Percentiles rank a stretch among this genome's conserved stretches.
Evolutionary conservation across 2,888 invertebrate species (phyloP).

Genomic region (Xestia rhomboidea): DNA sequence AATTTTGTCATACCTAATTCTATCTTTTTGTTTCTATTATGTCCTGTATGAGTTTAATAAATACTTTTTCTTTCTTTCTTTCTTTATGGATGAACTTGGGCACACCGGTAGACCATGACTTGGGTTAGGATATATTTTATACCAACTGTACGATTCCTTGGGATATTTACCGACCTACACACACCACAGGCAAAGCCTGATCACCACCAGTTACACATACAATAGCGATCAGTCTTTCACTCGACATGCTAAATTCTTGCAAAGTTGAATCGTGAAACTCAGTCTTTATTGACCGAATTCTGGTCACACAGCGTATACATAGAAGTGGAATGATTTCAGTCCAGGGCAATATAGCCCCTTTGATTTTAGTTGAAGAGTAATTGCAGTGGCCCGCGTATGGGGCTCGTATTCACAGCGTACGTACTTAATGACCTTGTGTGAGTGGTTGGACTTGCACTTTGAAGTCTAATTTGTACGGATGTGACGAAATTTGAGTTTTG

Average conservation of each 20-base stretch:
- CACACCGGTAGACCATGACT: not conserved
- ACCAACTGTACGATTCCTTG: not conserved
- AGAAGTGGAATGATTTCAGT: slow-evolving; percentile 51
- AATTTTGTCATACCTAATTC: too few relatives aligned
- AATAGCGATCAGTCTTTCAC: not conserved
- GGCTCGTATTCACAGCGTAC: slow-evolving; percentile 49
- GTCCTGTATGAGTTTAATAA: too few relatives aligned
- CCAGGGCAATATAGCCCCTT: slow-evolving; percentile 57
- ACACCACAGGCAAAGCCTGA: not conserved
- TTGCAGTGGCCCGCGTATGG: slow-evolving; percentile 46
- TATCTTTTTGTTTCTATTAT: too few relatives aligned
- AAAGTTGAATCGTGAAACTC: slow-evolving; percentile 7
- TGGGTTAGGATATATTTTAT: not conserved
- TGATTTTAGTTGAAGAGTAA: slow-evolving; percentile 64
- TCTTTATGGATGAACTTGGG: not conserved
- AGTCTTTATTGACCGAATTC: slow-evolving; percentile 21
- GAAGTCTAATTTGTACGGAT: slow-evolving; percentile 19
- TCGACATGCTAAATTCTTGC: slow-evolving; percentile 1
- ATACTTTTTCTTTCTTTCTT: too few relatives aligned
- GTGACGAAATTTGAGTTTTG: not conserved
- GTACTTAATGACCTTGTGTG: slow-evolving; percentile 20
- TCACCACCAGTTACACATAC: not conserved
- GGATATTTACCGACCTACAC: not conserved
- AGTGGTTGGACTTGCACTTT: slow-evolving; percentile 33
- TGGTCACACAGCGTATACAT: slow-evolving; percentile 27